Percentiles rank a stretch among this genome's conserved stretches.
These are phyloP conservation scores for Osmoderma eremita DNA, from an alignment of 2,888 invertebrate genomes.

Conservation along the genomic window DNA sequence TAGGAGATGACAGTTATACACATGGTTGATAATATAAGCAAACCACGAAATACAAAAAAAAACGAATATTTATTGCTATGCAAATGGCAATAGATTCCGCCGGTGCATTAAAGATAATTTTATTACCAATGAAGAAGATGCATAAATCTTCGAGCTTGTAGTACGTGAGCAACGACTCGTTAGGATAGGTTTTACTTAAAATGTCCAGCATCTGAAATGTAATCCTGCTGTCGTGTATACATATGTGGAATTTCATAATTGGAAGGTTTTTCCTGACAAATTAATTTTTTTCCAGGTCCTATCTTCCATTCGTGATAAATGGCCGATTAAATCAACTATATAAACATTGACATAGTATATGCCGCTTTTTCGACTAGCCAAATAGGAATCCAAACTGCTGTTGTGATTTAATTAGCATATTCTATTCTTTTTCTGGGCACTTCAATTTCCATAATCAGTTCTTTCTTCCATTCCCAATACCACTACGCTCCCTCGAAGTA, in stretches of 20 bases:
- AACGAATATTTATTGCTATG: not conserved
- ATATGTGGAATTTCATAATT: not conserved
- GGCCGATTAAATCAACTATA: slow-evolving; percentile 12
- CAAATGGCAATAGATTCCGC: not conserved
- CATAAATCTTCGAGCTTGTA: not conserved
- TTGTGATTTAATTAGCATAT: slow-evolving; percentile 14
- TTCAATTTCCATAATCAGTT: not conserved
- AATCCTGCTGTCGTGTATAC: not conserved
- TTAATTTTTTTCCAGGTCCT: not conserved
- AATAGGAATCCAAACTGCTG: slow-evolving; percentile 1
- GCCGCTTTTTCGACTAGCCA: not conserved
- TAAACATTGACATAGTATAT: not conserved
- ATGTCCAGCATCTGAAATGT: not conserved
- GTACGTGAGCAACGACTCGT: not conserved
- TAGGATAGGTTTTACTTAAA: not conserved
- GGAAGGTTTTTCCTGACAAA: slow-evolving; percentile 1
- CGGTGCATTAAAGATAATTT: not conserved
- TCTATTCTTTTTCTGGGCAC: not conserved
- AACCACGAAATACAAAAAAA: not conserved
- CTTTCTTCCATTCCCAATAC: slow-evolving; percentile 5
- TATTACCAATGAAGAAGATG: slow-evolving; percentile 1
- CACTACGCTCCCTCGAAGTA: slow-evolving; percentile 1
- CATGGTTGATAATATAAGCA: slow-evolving; percentile 10
- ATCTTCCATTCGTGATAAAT: slow-evolving; percentile 7
- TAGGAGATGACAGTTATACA: slow-evolving; percentile 12